Conservation (phyloP, 1,140 invertebrate species). For the Hyles euphorbiae region DNA sequence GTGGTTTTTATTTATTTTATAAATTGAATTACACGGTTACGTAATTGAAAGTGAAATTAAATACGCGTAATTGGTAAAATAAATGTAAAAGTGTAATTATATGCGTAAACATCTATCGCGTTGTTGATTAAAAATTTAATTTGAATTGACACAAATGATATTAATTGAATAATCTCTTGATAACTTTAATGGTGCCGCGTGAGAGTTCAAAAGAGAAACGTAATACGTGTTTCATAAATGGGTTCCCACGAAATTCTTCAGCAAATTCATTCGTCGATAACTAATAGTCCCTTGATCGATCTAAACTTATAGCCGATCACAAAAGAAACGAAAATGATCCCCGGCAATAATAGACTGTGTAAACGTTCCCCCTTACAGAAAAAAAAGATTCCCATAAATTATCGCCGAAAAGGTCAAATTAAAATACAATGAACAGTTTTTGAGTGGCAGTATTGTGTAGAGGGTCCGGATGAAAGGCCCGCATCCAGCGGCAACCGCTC, state of each 20-base stretch:
- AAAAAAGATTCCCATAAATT: constrained; percentile 73
- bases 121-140: constrained; percentile 1
- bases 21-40: neutral
- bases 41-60: constrained; percentile 5
- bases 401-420: constrained; percentile 75
- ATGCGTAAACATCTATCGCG: neutral
- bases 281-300: constrained; percentile 33
- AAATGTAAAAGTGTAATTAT: constrained; percentile 1
- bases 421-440: constrained; percentile 75
- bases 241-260: constrained; percentile 7
- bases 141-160: neutral
- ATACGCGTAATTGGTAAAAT: neutral
- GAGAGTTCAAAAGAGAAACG: too few relatives aligned
- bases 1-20: constrained; percentile 5
- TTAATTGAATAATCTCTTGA: too few relatives aligned
- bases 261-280: constrained; percentile 16
- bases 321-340: constrained; percentile 62
- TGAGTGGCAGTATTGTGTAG: constrained; percentile 73
- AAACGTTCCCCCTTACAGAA: constrained; percentile 56
- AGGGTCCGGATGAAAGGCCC: constrained; percentile 68
- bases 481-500: constrained; percentile 56
- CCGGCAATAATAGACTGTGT: constrained; percentile 66
- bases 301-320: constrained; percentile 49
- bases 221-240: too few relatives aligned
- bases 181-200: too few relatives aligned